Percentiles rank a stretch among this genome's conserved stretches.
phyloP scores from a whole-genome alignment of 2,888 invertebrate species.

The Eurytoma californica region DNA sequence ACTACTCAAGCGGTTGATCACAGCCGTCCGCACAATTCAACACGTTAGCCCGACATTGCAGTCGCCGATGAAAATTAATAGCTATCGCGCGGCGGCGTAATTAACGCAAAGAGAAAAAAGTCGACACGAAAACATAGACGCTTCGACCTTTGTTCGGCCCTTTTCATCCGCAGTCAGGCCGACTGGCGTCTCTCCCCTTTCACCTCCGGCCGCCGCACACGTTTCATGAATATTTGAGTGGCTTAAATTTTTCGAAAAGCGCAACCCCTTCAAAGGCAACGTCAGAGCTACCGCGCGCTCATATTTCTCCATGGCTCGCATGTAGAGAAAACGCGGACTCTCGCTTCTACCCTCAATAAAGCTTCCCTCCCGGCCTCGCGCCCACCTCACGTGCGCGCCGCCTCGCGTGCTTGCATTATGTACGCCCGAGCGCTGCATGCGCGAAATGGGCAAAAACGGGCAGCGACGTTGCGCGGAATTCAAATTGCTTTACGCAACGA shows the following conservation, averaged over 20 bases:
- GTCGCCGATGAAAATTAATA: too few relatives aligned
- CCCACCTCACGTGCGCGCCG: neutral
- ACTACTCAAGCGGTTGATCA: too few relatives aligned
- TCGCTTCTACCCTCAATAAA: neutral
- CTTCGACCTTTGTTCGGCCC: too few relatives aligned
- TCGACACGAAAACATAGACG: too few relatives aligned
- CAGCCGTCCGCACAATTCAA: too few relatives aligned
- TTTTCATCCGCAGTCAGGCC: too few relatives aligned
- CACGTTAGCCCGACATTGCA: too few relatives aligned
- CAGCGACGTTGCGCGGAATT: slow-evolving; percentile 24
- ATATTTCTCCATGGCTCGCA: neutral
- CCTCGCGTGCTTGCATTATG: slow-evolving; percentile 18
- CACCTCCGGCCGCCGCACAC: neutral
- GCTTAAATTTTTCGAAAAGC: slow-evolving; percentile 51
- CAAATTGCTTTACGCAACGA: slow-evolving; percentile 18
- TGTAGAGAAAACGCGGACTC: neutral
- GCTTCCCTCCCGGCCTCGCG: neutral
- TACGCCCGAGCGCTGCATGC: slow-evolving; percentile 14
- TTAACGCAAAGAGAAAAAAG: too few relatives aligned
- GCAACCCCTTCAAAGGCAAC: slow-evolving; percentile 42
- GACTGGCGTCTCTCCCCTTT: neutral
- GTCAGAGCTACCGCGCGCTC: slow-evolving; percentile 3
- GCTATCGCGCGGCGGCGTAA: too few relatives aligned
- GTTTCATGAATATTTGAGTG: slow-evolving; percentile 47
- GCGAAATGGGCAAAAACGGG: slow-evolving; percentile 13